Percentiles rank a stretch among this genome's conserved stretches.
Conservation (phyloP, 2,797 vertebrate genomes). For the Falco peregrinus region DNA sequence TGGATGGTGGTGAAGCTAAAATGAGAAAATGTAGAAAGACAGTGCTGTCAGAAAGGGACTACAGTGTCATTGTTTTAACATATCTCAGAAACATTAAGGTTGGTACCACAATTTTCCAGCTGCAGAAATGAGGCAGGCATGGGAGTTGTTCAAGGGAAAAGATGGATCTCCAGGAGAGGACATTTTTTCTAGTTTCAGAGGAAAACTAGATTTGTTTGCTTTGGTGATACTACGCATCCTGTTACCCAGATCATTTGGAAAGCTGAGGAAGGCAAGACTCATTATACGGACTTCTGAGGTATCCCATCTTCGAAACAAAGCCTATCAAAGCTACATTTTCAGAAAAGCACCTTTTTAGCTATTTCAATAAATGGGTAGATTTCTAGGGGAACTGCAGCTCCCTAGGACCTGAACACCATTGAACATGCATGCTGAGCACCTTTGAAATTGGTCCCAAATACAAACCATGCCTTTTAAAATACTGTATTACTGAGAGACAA, state of each 20-base stretch:
- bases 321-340: background rate
- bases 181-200: background rate
- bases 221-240: background rate
- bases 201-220: background rate
- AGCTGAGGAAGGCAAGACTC: background rate
- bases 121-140: background rate
- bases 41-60: background rate
- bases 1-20: background rate
- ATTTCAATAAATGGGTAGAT: background rate
- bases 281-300: background rate
- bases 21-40: background rate
- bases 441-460: background rate
- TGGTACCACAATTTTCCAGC: background rate
- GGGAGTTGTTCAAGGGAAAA: background rate
- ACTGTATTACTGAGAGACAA: background rate
- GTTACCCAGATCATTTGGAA: background rate
- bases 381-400: background rate
- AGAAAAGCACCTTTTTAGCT: background rate
- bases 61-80: background rate
- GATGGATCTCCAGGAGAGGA: background rate
- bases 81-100: background rate
- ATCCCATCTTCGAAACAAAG: background rate
- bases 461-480: background rate
- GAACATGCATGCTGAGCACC: background rate
- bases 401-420: background rate